Evolutionary conservation across 2,888 invertebrate species (phyloP).

Genomic region (Drosophila trichaetosa): DNA sequence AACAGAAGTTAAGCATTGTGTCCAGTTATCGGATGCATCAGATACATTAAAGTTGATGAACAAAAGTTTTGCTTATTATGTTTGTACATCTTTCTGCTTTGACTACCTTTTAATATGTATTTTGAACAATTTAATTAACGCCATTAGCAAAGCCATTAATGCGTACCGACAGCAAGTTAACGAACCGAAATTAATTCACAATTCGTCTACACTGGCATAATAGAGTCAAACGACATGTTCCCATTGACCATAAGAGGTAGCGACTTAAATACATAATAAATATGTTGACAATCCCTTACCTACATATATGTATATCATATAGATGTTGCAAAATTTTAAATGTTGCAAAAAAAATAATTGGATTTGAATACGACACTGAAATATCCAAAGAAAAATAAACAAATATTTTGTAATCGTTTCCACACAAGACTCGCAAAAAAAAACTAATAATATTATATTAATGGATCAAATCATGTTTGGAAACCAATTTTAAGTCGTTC

Average conservation of each 20-base stretch:
- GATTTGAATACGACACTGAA: neutral
- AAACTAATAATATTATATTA: neutral
- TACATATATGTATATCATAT: neutral
- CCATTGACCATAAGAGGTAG: conserved; percentile 26
- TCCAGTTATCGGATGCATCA: conserved; percentile 19
- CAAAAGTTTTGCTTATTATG: neutral
- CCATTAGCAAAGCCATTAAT: conserved; percentile 37
- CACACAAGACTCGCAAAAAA: neutral
- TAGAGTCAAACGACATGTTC: conserved; percentile 1
- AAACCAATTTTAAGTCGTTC: no score
- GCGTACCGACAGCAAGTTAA: conserved; percentile 42
- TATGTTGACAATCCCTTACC: neutral
- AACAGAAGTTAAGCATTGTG: conserved; percentile 22
- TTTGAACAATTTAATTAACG: conserved; percentile 51
- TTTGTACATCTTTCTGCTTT: conserved; percentile 5
- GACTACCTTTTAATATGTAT: conserved; percentile 5
- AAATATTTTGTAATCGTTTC: neutral
- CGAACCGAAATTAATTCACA: conserved; percentile 48
- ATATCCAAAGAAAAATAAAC: neutral
- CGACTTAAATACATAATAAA: conserved; percentile 3
- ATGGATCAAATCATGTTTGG: neutral
- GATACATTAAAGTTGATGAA: neutral
- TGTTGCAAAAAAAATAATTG: neutral
- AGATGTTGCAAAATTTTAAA: neutral
- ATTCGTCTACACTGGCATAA: conserved; percentile 19